Base-by-base conservation (phyloP, 2,113 vertebrate species). In the Gorilla gorilla region DNA sequence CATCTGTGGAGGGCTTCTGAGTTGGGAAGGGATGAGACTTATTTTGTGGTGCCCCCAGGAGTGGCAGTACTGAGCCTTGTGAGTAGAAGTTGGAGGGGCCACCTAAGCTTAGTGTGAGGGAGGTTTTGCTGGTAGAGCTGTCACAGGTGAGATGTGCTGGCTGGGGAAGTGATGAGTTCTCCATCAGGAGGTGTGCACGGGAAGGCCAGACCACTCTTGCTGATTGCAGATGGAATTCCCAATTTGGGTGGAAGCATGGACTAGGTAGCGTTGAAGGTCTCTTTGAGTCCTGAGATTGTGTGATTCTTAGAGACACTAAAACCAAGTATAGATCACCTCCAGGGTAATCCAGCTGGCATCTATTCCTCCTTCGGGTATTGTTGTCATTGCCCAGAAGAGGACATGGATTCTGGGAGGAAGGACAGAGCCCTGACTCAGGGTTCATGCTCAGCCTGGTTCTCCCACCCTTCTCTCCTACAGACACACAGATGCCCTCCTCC, bases 131-230 rank as follows among this genome's bases (percentile, higher is more conserved):
- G 45, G 27, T 38, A 16, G 79, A 66, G 55, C 79, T 16, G 18
- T 55, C 22, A 23, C 3, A 11, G 50, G 32, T 32, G 50, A 30
- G 3, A 18, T 2, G 23, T n/a, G 27, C 23, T 11, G 45, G 38
- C 75, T 66, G 45, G 68, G 82, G 27, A 38, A 32, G 57, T 1
- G 16, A 8, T 5, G 70, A 2, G 16, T 45, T 57, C 43, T 61
- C 57, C 32, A 35, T 40, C 8, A 25, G 43, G 23, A 75, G 38
- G 43, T 50, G 1, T 20, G 1, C 11, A 6, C 0, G 0, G 2
- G 59, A 38, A 76, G 40, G 6, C 12, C 9, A n/a, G 64, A 48
- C 1, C 0, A 16, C 59, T 5, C 84, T 84, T 45, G 43, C 25
- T 55, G 50, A 59, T 40, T 48, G 17, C 22, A 55, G 82, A 48